Evolutionary conservation across 2,797 vertebrate species (phyloP), one percentile per base, ranked within the genome.

Genomic region (Hemibagrus guttatus): DNA sequence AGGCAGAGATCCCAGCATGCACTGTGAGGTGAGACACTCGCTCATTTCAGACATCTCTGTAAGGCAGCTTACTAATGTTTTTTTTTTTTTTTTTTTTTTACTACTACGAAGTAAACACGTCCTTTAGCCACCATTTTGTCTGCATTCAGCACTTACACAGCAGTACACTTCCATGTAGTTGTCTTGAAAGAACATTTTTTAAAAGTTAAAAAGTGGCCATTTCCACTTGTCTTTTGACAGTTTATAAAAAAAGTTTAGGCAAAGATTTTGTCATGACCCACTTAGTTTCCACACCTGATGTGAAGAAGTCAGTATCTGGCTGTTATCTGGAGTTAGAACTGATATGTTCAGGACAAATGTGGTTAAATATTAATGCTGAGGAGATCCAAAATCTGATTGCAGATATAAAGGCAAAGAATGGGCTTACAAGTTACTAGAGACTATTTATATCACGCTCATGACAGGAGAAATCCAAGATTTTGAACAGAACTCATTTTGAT

Each of bases 1-100:
- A 91, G 98, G 98, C 91, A 95, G 97, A 91, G 98, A 97, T 95
- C 97, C 98, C 94, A 97, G 96, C 93, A 93, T 97, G 96, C 98
- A 99, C 92, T 97, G 96, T 93, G 94, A 99, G 97, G 98, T 99
- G 94, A 98, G 97, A 72, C 52, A 23, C 56, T 61, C 11, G 2
- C 12, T 61, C 35, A 59, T 64, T 23, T 52, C 59, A 83, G 79
- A 69, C 69, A 64, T 26, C 13, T 35, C 68, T 61, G 28, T 81
- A 28, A 6, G 31, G 46, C 64, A 26, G 28, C 16, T 46, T 35
- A 58, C 26, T 66, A 26, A 56, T 64, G 21, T 52, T 42, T 58
- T 23, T 3, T 26, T 39, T 35, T n/a, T 21, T 39, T 39, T 39
- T 39, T 39, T 39, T 35, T n/a, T 21, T 39, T 39, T 39, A 2